phyloP scores from a whole-genome alignment of 2,113 vertebrate species.

The Pavo muticus region DNA sequence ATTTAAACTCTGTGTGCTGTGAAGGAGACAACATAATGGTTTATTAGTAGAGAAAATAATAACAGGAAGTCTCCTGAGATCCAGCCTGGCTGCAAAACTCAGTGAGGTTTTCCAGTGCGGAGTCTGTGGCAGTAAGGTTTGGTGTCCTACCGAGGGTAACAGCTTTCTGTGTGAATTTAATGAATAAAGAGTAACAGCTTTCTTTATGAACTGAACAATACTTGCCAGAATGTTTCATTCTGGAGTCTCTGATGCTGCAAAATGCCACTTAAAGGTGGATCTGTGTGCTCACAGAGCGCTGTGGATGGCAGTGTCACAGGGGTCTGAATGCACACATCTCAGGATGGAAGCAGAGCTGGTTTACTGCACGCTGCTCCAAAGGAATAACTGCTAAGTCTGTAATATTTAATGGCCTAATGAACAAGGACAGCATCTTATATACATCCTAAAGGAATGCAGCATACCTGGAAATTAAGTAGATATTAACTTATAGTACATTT shows the following conservation, averaged over 20 bases:
- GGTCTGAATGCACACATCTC: slow-evolving; percentile 27
- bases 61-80: slow-evolving; percentile 55
- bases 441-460: not conserved
- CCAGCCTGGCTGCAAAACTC: slow-evolving; percentile 17
- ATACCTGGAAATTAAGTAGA: not conserved
- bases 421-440: not conserved
- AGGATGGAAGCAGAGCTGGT: not conserved
- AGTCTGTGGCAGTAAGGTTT: not conserved
- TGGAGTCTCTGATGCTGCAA: not conserved
- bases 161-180: not conserved
- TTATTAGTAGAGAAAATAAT: slow-evolving; percentile 57
- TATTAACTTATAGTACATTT: not conserved
- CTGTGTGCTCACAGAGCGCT: not conserved
- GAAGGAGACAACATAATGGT: slow-evolving; percentile 29
- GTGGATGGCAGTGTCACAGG: slow-evolving; percentile 1
- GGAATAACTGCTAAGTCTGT: not conserved
- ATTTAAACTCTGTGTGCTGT: slow-evolving; percentile 50
- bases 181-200: not conserved
- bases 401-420: not conserved
- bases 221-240: not conserved
- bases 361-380: not conserved
- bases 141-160: not conserved
- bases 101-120: not conserved
- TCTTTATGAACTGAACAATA: not conserved
- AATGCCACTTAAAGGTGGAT: not conserved